Evolutionary conservation across 2,888 invertebrate genomes (phyloP).

Genomic region (Zeuzera pyrina): DNA sequence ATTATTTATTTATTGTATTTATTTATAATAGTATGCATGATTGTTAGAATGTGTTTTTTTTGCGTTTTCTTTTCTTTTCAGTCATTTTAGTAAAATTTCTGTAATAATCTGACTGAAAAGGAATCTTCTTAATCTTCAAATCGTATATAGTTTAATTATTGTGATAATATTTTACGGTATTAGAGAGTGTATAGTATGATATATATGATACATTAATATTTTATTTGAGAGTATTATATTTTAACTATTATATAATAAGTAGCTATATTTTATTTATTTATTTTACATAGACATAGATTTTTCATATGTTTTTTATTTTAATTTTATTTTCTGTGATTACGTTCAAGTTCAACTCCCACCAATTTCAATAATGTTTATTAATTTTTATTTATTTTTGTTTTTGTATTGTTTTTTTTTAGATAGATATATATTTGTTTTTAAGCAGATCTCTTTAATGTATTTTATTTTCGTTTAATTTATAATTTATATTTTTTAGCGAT

Average conservation of each 20-base stretch:
- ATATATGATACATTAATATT: conserved; percentile 11
- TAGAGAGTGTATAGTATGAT: background rate
- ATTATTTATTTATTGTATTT: conserved; percentile 14
- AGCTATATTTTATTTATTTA: background rate
- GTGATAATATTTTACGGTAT: conserved; percentile 10
- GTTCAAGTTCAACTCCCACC: no score
- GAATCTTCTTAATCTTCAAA: conserved; percentile 21
- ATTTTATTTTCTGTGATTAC: background rate
- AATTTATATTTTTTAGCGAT: conserved; percentile 17
- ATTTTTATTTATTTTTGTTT: conserved; percentile 8
- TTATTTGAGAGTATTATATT: conserved; percentile 11
- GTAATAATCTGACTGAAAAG: conserved; percentile 50
- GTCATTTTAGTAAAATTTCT: conserved; percentile 34
- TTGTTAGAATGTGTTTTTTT: conserved; percentile 33
- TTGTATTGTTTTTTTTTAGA: conserved; percentile 1
- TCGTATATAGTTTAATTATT: conserved; percentile 12
- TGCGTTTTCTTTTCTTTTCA: conserved; percentile 37
- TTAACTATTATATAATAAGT: conserved; percentile 5
- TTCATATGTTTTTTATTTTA: background rate
- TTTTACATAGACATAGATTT: background rate
- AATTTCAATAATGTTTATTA: conserved; percentile 10
- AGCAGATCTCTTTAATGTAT: conserved; percentile 18
- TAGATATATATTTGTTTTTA: conserved; percentile 11
- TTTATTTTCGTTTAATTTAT: conserved; percentile 15
- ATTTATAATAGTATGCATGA: conserved; percentile 17